Evolutionary conservation across 2,797 vertebrate genomes (phyloP).

Genomic region (Scolopax rusticola): DNA sequence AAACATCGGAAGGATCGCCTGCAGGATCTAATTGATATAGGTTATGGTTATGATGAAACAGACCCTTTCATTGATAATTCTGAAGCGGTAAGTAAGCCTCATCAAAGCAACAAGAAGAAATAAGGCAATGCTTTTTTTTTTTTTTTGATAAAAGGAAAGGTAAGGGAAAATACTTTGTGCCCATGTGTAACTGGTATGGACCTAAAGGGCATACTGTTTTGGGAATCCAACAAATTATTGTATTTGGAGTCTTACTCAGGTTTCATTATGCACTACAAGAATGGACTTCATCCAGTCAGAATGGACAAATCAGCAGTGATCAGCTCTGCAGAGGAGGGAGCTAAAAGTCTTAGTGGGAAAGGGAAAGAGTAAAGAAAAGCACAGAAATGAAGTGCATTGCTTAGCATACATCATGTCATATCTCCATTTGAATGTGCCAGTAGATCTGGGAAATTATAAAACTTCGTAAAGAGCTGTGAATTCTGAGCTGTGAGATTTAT

Average conservation of each 20-base stretch:
- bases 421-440: neutral
- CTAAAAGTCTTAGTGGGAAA: neutral
- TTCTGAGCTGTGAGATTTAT: neutral
- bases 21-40: constrained; percentile 98
- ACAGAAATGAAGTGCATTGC: neutral
- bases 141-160: neutral
- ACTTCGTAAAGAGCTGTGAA: neutral
- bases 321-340: neutral
- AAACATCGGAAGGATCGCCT: constrained; percentile 94
- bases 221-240: neutral
- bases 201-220: neutral
- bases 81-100: constrained; percentile 90
- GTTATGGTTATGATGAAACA: constrained; percentile 95
- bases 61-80: constrained; percentile 99
- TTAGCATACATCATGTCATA: neutral
- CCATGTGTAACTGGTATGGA: neutral
- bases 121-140: neutral
- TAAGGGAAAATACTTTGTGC: neutral
- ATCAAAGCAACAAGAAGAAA: neutral
- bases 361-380: neutral
- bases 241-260: neutral
- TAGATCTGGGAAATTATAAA: neutral
- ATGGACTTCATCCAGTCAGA: neutral
- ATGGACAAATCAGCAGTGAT: neutral
- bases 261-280: neutral